Percentiles rank a stretch among this genome's conserved stretches.
phyloP scores from a whole-genome alignment of 2,113 vertebrate species.

The Piliocolobus tephrosceles region DNA sequence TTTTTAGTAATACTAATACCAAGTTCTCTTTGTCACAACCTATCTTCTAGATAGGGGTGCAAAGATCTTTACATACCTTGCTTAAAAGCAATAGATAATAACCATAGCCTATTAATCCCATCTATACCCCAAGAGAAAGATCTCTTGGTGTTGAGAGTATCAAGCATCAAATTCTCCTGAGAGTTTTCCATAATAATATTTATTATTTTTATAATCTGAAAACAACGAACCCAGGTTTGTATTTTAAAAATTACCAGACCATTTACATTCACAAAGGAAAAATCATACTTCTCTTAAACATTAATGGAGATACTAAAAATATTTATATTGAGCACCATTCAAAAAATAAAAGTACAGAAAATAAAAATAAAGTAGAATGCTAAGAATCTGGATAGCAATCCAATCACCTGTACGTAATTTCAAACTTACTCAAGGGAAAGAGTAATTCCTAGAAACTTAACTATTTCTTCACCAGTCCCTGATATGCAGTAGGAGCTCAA shows the following conservation, averaged over 20 bases:
- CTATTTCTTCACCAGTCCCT: neutral
- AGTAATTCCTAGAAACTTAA: neutral
- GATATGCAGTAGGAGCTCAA: neutral
- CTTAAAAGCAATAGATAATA: slow-evolving; percentile 28
- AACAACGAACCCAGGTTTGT: neutral
- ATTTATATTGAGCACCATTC: neutral
- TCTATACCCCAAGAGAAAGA: slow-evolving; percentile 18
- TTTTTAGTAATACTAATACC: neutral
- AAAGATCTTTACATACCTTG: slow-evolving; percentile 19
- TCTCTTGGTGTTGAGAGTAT: neutral
- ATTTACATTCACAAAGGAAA: slow-evolving; percentile 12
- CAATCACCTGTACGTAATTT: neutral
- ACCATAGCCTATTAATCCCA: neutral
- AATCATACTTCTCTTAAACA: slow-evolving; percentile 9
- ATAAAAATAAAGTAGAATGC: slow-evolving; percentile 29
- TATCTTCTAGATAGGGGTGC: neutral
- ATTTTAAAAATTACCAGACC: neutral
- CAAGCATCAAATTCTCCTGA: slow-evolving; percentile 2
- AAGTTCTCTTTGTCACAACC: neutral
- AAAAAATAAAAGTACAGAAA: slow-evolving; percentile 4
- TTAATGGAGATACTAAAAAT: neutral
- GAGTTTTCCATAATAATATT: neutral
- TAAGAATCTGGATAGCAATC: neutral
- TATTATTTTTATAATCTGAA: slow-evolving; percentile 9
- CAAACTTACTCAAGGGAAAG: neutral